Percentiles rank a stretch among this genome's conserved stretches.
These are phyloP conservation scores for Stenotaenia linearis DNA, from an alignment of 2,888 invertebrate genomes.

Conservation along the genomic window DNA sequence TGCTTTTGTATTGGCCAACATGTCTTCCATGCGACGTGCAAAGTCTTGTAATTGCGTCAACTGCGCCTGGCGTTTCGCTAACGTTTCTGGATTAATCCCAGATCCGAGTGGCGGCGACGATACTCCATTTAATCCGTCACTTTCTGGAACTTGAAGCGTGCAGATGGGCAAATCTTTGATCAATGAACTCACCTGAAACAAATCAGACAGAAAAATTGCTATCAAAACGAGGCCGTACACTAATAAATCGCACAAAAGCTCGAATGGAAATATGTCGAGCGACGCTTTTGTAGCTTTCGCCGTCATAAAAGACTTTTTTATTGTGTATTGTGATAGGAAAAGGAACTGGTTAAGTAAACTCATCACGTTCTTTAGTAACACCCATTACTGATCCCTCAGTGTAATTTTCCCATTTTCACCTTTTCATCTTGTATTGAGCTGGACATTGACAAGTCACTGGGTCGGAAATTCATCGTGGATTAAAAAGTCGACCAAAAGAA, in stretches of 20 bases:
- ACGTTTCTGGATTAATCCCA: not conserved
- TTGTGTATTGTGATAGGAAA: not conserved
- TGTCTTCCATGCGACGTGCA: slow-evolving; percentile 62
- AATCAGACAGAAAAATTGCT: not conserved
- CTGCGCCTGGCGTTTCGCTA: slow-evolving; percentile 58
- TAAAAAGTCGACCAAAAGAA: not conserved
- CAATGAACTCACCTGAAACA: not conserved
- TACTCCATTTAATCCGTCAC: not conserved
- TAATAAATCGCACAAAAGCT: not conserved
- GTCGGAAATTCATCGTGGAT: not conserved
- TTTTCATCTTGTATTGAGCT: not conserved
- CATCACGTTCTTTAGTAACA: not conserved
- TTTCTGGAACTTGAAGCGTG: not conserved
- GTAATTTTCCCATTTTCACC: not conserved
- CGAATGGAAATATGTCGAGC: not conserved
- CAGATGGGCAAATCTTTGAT: not conserved
- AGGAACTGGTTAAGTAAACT: not conserved
- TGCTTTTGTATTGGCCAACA: slow-evolving; percentile 61
- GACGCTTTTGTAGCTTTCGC: not conserved
- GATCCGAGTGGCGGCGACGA: not conserved
- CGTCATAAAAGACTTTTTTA: not conserved
- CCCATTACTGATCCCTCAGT: not conserved
- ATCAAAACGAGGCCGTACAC: not conserved
- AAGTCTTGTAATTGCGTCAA: slow-evolving; percentile 62
- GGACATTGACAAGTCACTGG: not conserved